These are phyloP conservation scores for Aurelia aurita complex sp. Pacific DNA, from an alignment of 30 jellyfish, hydroid and myxozoan species.

Conservation along the genomic window DNA sequence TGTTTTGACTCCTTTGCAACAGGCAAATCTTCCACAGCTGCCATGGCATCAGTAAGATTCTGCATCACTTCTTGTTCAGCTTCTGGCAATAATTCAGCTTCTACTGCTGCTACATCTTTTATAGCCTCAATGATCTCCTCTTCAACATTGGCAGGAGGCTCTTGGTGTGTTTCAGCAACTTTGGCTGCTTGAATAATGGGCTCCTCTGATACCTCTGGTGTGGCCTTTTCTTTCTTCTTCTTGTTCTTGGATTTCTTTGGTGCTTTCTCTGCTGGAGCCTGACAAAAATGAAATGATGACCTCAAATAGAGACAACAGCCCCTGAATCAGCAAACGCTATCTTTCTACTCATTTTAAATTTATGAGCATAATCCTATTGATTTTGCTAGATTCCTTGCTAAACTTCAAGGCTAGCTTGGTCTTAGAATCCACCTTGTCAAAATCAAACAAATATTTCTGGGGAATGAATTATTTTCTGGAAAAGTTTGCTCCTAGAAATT, in stretches of 20 bases:
- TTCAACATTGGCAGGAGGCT: conserved; percentile 34
- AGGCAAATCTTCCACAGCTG: background rate
- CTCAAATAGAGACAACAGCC: too few species aligned
- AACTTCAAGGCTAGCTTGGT: too few species aligned
- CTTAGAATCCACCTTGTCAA: too few species aligned
- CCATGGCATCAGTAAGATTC: conserved; percentile 4
- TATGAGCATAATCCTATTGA: too few species aligned
- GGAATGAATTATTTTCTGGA: too few species aligned
- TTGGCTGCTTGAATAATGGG: background rate
- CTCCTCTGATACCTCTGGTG: background rate
- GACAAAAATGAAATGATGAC: too few species aligned
- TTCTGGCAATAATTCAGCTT: background rate
- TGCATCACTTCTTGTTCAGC: background rate
- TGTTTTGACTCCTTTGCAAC: conserved; percentile 11
- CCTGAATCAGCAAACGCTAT: too few species aligned
- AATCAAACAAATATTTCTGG: too few species aligned
- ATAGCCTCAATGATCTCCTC: conserved; percentile 55
- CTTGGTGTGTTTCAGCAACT: conserved; percentile 1
- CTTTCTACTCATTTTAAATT: too few species aligned
- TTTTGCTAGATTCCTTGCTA: too few species aligned
- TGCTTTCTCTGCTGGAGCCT: background rate
- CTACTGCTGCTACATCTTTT: conserved; percentile 49
- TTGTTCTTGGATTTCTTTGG: conserved; percentile 25
- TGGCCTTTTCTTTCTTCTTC: conserved; percentile 48
- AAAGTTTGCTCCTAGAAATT: too few species aligned